phyloP scores from a whole-genome alignment of 2,888 invertebrate species.

The Pristionchus arcanus region DNA sequence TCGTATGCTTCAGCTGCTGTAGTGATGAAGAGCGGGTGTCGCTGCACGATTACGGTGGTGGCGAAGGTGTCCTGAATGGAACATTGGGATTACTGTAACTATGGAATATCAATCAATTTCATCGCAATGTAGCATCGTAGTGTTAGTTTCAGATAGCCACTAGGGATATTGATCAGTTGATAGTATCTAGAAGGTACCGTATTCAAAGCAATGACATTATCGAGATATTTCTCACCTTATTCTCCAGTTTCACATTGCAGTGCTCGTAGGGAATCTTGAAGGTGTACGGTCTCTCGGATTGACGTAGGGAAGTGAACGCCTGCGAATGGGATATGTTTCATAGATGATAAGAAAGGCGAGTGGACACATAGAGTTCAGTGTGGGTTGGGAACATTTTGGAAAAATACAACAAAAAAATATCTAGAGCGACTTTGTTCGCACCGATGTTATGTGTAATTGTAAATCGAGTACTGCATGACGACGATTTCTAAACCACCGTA shows the following conservation, averaged over 20 bases:
- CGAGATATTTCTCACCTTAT: conserved; percentile 62
- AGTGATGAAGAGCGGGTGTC: conserved; percentile 95
- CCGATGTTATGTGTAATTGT: too few species aligned
- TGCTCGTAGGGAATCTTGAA: conserved; percentile 77
- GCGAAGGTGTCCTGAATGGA: conserved; percentile 75
- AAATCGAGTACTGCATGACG: too few species aligned
- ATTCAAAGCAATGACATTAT: too few species aligned
- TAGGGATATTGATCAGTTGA: too few species aligned
- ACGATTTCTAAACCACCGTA: too few species aligned
- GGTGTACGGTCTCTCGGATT: conserved; percentile 62
- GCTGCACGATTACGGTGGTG: conserved; percentile 91
- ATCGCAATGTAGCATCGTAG: too few species aligned
- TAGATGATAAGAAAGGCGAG: background rate
- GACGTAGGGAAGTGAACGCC: conserved; percentile 53
- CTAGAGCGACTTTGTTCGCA: too few species aligned
- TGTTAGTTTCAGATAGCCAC: too few species aligned
- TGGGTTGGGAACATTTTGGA: too few species aligned
- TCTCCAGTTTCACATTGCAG: conserved; percentile 74
- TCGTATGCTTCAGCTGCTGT: conserved; percentile 96
- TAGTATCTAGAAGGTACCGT: too few species aligned
- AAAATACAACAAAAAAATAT: too few species aligned
- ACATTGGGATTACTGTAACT: background rate
- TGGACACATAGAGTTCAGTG: background rate
- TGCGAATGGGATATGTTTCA: background rate
- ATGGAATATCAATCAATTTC: background rate